Evolutionary conservation across 1,140 invertebrate genomes (phyloP).

Genomic region (Danaus melanippus): DNA sequence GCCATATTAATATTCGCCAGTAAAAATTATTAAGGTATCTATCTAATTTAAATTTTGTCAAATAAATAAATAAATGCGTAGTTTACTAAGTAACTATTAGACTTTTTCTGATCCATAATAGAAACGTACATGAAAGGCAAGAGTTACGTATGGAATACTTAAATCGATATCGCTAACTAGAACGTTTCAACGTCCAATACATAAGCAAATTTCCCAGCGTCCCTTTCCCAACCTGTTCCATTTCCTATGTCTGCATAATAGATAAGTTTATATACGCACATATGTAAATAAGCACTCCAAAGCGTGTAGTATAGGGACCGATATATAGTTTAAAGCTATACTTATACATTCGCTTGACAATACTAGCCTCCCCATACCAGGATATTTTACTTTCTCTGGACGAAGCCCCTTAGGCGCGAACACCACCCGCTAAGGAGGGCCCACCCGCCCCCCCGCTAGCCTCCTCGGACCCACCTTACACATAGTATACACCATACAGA

Average conservation of each 20-base stretch:
- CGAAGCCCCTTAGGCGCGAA: conserved; percentile 59
- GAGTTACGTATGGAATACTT: conserved; percentile 12
- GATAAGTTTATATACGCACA: conserved; percentile 58
- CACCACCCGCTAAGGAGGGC: conserved; percentile 32
- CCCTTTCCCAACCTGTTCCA: conserved; percentile 48
- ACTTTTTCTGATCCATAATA: too few relatives aligned
- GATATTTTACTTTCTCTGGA: conserved; percentile 70
- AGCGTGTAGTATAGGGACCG: conserved; percentile 44
- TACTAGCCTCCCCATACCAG: conserved; percentile 66
- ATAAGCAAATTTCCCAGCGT: conserved; percentile 47
- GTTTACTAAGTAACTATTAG: too few relatives aligned
- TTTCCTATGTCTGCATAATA: conserved; percentile 65
- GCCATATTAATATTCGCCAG: too few relatives aligned
- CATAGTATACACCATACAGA: conserved; percentile 64
- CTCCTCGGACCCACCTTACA: conserved; percentile 47
- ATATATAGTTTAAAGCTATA: conserved; percentile 70
- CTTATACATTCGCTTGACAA: conserved; percentile 66
- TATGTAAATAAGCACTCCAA: conserved; percentile 64
- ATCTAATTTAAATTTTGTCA: conserved; percentile 28
- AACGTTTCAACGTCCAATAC: conserved; percentile 41
- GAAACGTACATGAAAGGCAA: too few relatives aligned
- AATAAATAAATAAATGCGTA: conserved; percentile 15
- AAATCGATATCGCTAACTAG: conserved; percentile 34
- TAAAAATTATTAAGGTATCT: conserved; percentile 25
- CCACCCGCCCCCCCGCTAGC: conserved; percentile 23